phyloP scores from a whole-genome alignment of 2,113 vertebrate species.

The Oceanodroma tethys region DNA sequence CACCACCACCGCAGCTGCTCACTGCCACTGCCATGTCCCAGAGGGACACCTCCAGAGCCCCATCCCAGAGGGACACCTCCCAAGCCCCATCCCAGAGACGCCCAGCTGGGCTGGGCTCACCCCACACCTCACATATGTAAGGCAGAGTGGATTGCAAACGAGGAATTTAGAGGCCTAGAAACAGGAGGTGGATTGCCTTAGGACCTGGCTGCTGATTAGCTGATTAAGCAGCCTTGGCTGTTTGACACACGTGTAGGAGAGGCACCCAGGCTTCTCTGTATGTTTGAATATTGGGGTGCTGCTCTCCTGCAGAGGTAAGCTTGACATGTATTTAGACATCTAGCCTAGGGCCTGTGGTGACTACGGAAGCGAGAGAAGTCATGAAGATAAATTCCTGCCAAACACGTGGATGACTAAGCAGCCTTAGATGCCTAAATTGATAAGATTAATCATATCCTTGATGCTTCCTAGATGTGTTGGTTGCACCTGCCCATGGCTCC shows the following conservation, averaged over 20 bases:
- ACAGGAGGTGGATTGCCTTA: background rate
- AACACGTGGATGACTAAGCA: slow-evolving; percentile 9
- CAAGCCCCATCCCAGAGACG: background rate
- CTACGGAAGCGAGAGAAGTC: background rate
- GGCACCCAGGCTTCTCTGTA: background rate
- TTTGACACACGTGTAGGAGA: background rate
- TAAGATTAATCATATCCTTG: slow-evolving; percentile 11
- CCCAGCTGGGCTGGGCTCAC: background rate
- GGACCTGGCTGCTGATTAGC: background rate
- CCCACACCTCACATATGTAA: background rate
- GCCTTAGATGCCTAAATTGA: background rate
- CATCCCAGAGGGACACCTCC: background rate
- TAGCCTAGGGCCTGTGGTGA: background rate
- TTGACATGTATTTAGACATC: background rate
- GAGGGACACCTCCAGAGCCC: background rate
- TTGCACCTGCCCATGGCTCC: background rate
- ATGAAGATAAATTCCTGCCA: background rate
- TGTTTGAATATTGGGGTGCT: background rate
- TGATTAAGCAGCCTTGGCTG: background rate
- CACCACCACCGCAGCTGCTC: background rate
- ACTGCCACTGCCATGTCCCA: background rate
- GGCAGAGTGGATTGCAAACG: fast-evolving
- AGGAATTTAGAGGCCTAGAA: background rate
- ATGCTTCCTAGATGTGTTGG: background rate
- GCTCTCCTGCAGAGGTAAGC: background rate